Conservation (phyloP, 2,113 vertebrate genomes). For the Pygathrix nemaeus region DNA sequence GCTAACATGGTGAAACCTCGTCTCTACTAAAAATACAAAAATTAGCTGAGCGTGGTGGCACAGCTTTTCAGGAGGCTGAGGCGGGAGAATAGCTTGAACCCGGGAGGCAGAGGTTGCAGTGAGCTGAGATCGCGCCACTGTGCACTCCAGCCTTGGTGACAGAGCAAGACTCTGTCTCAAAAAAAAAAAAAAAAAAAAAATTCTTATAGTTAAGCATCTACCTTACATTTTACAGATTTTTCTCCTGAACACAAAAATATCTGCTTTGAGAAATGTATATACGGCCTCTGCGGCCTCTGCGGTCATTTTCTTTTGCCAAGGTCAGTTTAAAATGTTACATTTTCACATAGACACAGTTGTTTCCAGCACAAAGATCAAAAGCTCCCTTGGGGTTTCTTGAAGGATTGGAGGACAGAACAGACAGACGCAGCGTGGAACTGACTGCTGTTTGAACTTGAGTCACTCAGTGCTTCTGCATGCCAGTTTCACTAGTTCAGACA, state of each 20-base stretch:
- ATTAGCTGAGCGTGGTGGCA: no score
- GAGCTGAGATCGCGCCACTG: no score
- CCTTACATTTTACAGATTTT: not conserved
- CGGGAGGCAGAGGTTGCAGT: no score
- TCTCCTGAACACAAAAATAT: constrained; percentile 3
- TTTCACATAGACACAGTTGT: not conserved
- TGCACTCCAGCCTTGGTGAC: no score
- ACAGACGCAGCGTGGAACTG: not conserved
- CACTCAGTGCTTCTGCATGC: not conserved
- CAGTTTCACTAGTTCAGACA: not conserved
- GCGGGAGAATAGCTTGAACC: no score
- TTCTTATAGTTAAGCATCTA: not conserved
- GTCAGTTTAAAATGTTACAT: not conserved
- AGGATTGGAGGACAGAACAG: not conserved
- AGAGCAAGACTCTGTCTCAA: no score
- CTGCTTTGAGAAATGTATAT: not conserved
- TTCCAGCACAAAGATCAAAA: not conserved
- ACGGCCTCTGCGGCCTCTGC: not conserved
- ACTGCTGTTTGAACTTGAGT: not conserved
- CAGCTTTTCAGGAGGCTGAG: no score
- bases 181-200: not conserved
- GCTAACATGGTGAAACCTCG: no score
- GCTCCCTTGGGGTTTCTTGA: not conserved
- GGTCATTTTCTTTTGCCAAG: not conserved
- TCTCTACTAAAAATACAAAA: no score